Evolutionary conservation across 53 echinoderm and acorn worm species (phyloP).

Genomic region (Echinarachnius parma): DNA sequence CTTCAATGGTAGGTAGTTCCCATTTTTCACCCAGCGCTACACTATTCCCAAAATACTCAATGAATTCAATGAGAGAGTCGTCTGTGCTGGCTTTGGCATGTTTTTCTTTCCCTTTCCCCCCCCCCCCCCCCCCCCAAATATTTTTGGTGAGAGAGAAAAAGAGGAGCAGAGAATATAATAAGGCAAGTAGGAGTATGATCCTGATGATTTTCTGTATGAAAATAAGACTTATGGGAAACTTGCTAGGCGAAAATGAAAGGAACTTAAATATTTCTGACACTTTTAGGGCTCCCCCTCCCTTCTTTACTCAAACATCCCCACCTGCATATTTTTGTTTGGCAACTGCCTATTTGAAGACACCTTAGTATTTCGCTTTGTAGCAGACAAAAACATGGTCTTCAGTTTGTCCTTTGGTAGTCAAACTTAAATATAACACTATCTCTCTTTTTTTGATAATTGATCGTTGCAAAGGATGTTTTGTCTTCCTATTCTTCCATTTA

Average conservation of each 20-base stretch:
- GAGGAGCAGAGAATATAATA: too few relatives aligned
- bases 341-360: slow-evolving; percentile 33
- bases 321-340: slow-evolving; percentile 30
- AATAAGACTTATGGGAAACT: background rate
- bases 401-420: too few relatives aligned
- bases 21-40: slow-evolving; percentile 24
- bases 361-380: slow-evolving; percentile 13
- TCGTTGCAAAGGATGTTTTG: too few relatives aligned
- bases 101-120: slow-evolving; percentile 9
- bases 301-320: background rate
- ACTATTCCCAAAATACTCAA: slow-evolving; percentile 22
- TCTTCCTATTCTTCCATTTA: too few relatives aligned
- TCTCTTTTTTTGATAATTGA: too few relatives aligned
- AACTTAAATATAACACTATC: too few relatives aligned
- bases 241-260: too few relatives aligned
- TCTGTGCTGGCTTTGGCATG: slow-evolving; percentile 27
- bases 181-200: too few relatives aligned
- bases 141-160: too few relatives aligned
- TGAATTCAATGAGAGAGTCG: slow-evolving; percentile 18
- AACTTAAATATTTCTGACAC: too few relatives aligned
- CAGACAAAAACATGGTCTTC: too few relatives aligned
- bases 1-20: slow-evolving; percentile 14
- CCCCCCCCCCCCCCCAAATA: background rate
- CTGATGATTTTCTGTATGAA: too few relatives aligned
- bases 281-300: background rate